phyloP scores from a whole-genome alignment of 1,140 invertebrate genomes.

The Meloidogyne chitwoodi region DNA sequence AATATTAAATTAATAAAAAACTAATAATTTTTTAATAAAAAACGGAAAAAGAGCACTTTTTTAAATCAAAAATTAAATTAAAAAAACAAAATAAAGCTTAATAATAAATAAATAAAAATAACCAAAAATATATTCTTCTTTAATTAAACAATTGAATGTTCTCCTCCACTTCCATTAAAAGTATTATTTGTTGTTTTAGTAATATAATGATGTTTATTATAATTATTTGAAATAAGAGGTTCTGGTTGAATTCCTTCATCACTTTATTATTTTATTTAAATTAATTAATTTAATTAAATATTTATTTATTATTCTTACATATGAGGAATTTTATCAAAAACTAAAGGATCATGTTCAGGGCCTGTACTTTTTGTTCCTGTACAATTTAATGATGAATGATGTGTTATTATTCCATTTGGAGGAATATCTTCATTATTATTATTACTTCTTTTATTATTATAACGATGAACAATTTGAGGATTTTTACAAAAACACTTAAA shows the following conservation, averaged over 20 bases:
- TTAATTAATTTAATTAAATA: neutral
- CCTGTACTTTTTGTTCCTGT: neutral
- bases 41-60: too few species aligned
- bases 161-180: neutral
- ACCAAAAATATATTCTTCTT: neutral
- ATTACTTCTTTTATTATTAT: neutral
- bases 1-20: too few species aligned
- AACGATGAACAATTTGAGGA: neutral
- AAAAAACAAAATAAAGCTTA: too few species aligned
- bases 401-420: neutral
- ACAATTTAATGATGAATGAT: neutral
- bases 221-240: neutral
- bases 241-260: conserved; percentile 11
- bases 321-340: neutral
- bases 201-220: neutral
- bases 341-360: neutral
- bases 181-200: neutral
- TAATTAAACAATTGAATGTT: neutral
- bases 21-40: too few species aligned
- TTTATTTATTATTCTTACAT: neutral
- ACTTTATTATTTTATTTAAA: conserved; percentile 7
- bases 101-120: too few species aligned
- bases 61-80: too few species aligned
- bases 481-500: neutral
- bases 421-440: neutral